These are phyloP conservation scores for Drosophila serrata DNA, from an alignment of 1,140 invertebrate genomes.

Conservation along the genomic window DNA sequence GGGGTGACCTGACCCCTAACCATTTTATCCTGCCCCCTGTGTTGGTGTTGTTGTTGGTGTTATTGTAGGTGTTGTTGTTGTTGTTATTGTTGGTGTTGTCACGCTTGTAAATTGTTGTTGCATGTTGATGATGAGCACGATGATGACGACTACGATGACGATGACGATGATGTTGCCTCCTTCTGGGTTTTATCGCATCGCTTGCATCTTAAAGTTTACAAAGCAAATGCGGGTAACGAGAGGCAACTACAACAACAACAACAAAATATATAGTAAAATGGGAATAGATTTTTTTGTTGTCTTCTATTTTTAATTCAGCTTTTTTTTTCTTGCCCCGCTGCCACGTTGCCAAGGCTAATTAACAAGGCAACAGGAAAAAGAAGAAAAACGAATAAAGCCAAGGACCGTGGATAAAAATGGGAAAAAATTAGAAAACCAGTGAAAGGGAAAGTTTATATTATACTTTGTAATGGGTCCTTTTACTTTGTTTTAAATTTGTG, in stretches of 20 bases:
- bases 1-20: conserved; percentile 43
- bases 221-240: conserved; percentile 62
- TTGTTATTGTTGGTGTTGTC: conserved; percentile 44
- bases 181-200: conserved; percentile 59
- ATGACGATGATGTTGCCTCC: conserved; percentile 51
- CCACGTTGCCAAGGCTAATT: conserved; percentile 66
- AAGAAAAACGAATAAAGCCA: conserved; percentile 1
- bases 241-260: conserved; percentile 10
- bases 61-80: conserved; percentile 16
- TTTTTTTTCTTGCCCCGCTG: conserved; percentile 1
- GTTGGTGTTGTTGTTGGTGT: conserved; percentile 24
- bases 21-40: conserved; percentile 13
- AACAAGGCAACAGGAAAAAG: conserved; percentile 38
- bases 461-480: not conserved
- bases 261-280: conserved; percentile 8
- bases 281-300: conserved; percentile 52
- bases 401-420: conserved; percentile 8
- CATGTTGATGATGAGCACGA: conserved; percentile 33
- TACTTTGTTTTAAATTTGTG: too few relatives aligned
- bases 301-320: conserved; percentile 10
- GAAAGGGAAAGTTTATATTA: not conserved
- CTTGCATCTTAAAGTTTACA: conserved; percentile 69
- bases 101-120: conserved; percentile 73
- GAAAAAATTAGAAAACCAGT: not conserved
- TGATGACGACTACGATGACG: conserved; percentile 31